Base-by-base conservation (phyloP, 2,797 vertebrate genomes). In the Eutrigla gurnardus region DNA sequence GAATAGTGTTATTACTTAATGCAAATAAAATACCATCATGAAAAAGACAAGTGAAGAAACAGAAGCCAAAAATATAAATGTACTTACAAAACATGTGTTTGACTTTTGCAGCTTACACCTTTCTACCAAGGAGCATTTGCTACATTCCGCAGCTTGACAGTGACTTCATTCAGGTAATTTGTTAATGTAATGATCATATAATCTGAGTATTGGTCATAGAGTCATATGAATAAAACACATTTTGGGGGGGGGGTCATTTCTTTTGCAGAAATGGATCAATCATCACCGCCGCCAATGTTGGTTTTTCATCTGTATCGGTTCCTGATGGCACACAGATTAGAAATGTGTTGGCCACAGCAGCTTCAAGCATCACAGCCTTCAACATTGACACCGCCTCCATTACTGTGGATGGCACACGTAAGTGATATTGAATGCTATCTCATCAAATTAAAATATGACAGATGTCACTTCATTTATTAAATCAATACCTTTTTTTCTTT, bases 211-310 rank as follows among this genome's bases (percentile, higher is more conserved):
- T 25, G 25, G 25, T 25, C 25, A 25, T 25, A 25, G 25, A 25
- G 1, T 25, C 25, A 25, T 25, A 25, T 25, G 25, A 25, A 25
- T 25, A 25, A 25, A 25, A 25, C 25, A 25, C 25, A 25, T 36
- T 10, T 55, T 36, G n/a, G n/a, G n/a, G n/a, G 25, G 25, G n/a
- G 25, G 25, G 14, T 36, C 15, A 12, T 70, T 81, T 13, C 32
- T 1, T 64, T 58, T 68, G n/a, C 69, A 92, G 90, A 2, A 60
- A 75, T 39, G 87, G 81, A 53, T 81, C 77, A 14, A 80, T 93
- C 65, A 17, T 64, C 65, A 88, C 82, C 37, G 13, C 0, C 2
- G 3, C 75, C 6, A 2, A 12, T 1, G 0, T 82, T 17, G 0
- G 1, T 11, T 93, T 93, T 68, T 43, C 32, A 12, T 75, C 54